These are phyloP conservation scores for Erpobdella octoculata DNA, from an alignment of 2,888 invertebrate species.

Conservation along the genomic window DNA sequence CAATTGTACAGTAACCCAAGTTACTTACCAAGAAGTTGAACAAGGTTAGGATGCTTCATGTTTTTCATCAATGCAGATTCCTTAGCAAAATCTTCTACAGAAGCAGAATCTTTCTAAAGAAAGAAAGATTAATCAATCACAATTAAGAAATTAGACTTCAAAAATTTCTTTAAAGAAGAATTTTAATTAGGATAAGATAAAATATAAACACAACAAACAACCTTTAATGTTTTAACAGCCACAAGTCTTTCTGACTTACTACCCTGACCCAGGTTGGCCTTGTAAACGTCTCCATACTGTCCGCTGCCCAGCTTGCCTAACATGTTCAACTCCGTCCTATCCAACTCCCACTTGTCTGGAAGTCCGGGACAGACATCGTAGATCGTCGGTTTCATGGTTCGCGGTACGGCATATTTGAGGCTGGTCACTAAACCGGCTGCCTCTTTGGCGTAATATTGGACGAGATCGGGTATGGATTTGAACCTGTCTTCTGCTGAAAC, in stretches of 20 bases:
- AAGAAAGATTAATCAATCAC: too few species aligned
- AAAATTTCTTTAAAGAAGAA: too few species aligned
- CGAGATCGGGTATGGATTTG: slow-evolving; percentile 4
- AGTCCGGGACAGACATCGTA: slow-evolving; percentile 61
- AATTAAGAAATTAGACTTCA: too few species aligned
- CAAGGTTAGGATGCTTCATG: slow-evolving; percentile 97
- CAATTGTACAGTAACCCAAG: too few species aligned
- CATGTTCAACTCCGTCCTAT: slow-evolving; percentile 95
- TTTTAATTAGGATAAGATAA: neutral
- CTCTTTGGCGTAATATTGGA: slow-evolving; percentile 86
- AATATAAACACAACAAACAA: slow-evolving; percentile 40
- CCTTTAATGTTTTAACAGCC: slow-evolving; percentile 93
- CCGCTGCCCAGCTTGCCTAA: slow-evolving; percentile 67
- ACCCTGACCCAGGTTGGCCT: slow-evolving; percentile 70
- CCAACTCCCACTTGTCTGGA: slow-evolving; percentile 61
- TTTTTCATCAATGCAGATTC: slow-evolving; percentile 99
- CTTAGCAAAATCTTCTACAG: slow-evolving; percentile 93
- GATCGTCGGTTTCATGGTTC: slow-evolving; percentile 61
- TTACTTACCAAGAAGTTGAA: slow-evolving; percentile 83
- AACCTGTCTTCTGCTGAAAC: neutral
- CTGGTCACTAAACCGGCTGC: slow-evolving; percentile 95
- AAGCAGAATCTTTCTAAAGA: slow-evolving; percentile 88
- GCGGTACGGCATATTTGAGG: slow-evolving; percentile 92
- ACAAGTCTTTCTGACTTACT: slow-evolving; percentile 55
- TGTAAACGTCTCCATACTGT: slow-evolving; percentile 75